Evolutionary conservation across 2,888 invertebrate species (phyloP), one percentile per base, ranked within the genome.

Genomic region (Rhingia campestris): DNA sequence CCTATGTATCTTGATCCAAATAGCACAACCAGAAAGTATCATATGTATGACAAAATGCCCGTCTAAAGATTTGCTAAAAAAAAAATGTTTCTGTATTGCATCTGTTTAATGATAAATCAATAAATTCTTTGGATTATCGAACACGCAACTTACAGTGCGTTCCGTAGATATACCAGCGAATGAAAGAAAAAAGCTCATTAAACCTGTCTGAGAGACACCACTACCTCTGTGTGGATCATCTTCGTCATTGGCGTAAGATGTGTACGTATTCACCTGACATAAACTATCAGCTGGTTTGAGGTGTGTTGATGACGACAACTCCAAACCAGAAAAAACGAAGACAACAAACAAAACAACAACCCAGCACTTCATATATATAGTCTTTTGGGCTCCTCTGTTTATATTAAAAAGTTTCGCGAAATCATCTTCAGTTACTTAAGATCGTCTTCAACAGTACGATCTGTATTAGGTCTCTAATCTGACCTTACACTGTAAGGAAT

Each of bases 371-470:
- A 51, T 53, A 66, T 41, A 63, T 73, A 63, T 47, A 30, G 63
- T 53, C 47, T 75, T 84, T 80, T 75, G 58, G 80, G 74, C 84
- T 63, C 59, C 74, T 80, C 75, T 88, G 89, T 90, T 91, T 91
- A 91, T 91, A 91, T 90, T 90, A 90, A 90, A 89, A 90, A 90
- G 90, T 89, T 90, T 88, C 75, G 87, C 88, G 87, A 88, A 88
- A 89, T 90, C 91, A 88, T 91, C 91, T 91, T 91, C 91, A 91
- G 91, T 91, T 91, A 90, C 89, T 90, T 89, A 89, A 90, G 90
- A 91, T 90, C 91, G 90, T 89, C 90, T 90, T 89, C 87, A 88
- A 90, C 90, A 90, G 89, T 90, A 91, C 90, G 91, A 89, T 91
- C 91, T 69, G 72, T 82, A 73, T 82, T 77, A 77, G 49, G 80